phyloP scores from a whole-genome alignment of 2,888 invertebrate genomes.

The Harpalus rufipes region DNA sequence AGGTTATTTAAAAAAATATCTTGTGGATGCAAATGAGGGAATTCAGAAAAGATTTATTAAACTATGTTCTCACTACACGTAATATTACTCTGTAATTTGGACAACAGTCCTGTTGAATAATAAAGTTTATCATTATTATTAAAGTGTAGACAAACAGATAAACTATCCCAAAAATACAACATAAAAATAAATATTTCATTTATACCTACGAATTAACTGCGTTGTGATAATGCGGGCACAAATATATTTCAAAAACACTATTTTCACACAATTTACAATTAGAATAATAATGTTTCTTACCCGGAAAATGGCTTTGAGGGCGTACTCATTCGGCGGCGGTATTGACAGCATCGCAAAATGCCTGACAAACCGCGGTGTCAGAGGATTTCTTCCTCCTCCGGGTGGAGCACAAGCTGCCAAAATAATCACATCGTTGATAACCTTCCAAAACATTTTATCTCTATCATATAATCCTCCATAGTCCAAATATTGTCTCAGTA shows the following conservation, averaged over 20 bases:
- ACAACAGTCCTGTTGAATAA: too few relatives aligned
- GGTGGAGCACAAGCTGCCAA: slow-evolving; percentile 93
- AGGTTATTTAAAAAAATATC: too few relatives aligned
- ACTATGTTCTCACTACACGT: too few relatives aligned
- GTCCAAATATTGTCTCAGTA: slow-evolving; percentile 88
- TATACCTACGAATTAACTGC: not conserved
- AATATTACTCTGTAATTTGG: too few relatives aligned
- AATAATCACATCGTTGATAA: slow-evolving; percentile 89
- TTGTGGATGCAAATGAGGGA: too few relatives aligned
- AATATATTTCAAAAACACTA: too few relatives aligned
- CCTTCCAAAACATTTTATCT: slow-evolving; percentile 93
- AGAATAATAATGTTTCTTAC: slow-evolving; percentile 72
- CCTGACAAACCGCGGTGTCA: slow-evolving; percentile 90
- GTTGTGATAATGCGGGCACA: not conserved
- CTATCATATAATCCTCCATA: slow-evolving; percentile 92
- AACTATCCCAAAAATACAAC: slow-evolving; percentile 68
- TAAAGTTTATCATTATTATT: too few relatives aligned
- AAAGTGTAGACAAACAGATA: too few relatives aligned
- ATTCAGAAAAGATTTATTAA: too few relatives aligned
- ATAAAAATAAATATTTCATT: not conserved
- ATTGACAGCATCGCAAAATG: slow-evolving; percentile 93
- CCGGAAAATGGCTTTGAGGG: slow-evolving; percentile 89
- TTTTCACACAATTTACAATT: too few relatives aligned
- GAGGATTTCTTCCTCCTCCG: slow-evolving; percentile 92
- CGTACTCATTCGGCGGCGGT: slow-evolving; percentile 87